Conservation (phyloP, 1,140 invertebrate genomes). For the Apis dorsata region DNA sequence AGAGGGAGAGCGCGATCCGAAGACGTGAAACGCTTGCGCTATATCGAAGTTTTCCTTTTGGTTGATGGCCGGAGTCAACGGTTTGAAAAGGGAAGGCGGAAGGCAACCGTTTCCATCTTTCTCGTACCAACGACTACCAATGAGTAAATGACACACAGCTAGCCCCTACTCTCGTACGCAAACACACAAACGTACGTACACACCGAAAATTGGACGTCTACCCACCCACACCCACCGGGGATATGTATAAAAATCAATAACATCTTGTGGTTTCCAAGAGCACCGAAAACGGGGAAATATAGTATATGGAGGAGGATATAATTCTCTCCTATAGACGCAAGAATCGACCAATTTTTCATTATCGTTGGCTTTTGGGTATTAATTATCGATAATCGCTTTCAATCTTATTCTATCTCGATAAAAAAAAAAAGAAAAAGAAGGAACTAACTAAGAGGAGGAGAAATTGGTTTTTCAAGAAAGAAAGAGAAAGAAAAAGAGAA, state of each 20-base stretch:
- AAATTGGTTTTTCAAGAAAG: background rate
- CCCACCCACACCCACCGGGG: slow-evolving; percentile 46
- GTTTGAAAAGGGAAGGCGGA: slow-evolving; percentile 65
- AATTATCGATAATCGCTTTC: background rate
- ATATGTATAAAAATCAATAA: slow-evolving; percentile 80
- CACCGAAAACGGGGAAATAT: slow-evolving; percentile 67
- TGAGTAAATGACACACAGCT: slow-evolving; percentile 69
- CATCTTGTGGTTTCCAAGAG: slow-evolving; percentile 77
- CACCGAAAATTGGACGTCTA: slow-evolving; percentile 55
- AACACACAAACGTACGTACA: slow-evolving; percentile 59
- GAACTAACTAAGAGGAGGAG: background rate
- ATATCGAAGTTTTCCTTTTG: slow-evolving; percentile 62
- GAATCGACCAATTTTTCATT: slow-evolving; percentile 52
- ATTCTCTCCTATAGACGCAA: slow-evolving; percentile 49
- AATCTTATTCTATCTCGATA: background rate
- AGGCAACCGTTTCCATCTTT: slow-evolving; percentile 48
- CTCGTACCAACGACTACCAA: slow-evolving; percentile 60
- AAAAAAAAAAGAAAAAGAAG: background rate
- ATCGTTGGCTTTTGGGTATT: slow-evolving; percentile 36
- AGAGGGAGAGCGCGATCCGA: slow-evolving; percentile 45
- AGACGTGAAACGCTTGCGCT: slow-evolving; percentile 61
- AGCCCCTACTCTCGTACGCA: slow-evolving; percentile 60
- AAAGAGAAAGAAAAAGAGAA: background rate
- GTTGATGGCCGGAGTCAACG: slow-evolving; percentile 59
- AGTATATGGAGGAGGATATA: slow-evolving; percentile 26